phyloP scores from a whole-genome alignment of 2,113 vertebrate genomes.

The Tylochromis polylepis region DNA sequence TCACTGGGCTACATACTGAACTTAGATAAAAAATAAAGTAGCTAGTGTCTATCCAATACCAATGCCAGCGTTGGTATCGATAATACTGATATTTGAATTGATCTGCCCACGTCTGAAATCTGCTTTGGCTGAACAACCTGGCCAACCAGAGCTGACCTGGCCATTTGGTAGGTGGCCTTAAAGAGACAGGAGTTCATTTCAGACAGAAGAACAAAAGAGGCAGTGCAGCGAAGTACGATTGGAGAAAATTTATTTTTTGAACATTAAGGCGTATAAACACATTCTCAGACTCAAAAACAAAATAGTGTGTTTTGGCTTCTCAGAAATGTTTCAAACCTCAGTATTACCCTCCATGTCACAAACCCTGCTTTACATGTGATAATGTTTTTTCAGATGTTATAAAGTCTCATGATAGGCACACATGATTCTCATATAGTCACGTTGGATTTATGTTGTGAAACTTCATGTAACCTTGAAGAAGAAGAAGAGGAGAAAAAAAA shows the following conservation, averaged over 20 bases:
- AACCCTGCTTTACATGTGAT: not conserved
- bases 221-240: accelerated
- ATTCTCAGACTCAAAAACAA: not conserved
- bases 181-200: not conserved
- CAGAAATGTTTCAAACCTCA: not conserved
- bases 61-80: not conserved
- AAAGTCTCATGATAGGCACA: not conserved
- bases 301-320: not conserved
- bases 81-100: not conserved
- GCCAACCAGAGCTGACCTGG: not conserved
- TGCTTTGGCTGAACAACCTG: not conserved
- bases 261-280: not conserved
- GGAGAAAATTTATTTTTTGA: not conserved
- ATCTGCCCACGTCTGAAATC: not conserved
- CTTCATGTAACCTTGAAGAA: not conserved
- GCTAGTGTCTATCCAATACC: not conserved
- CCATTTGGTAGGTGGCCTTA: not conserved
- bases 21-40: not conserved
- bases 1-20: not conserved
- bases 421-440: not conserved
- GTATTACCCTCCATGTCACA: not conserved
- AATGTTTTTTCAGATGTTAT: not conserved
- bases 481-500: not conserved
- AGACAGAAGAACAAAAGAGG: not conserved
- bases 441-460: not conserved